Percentiles rank a stretch among this genome's conserved stretches.
Conservation (phyloP, 2,888 invertebrate genomes). For the Diadegma fenestrale region DNA sequence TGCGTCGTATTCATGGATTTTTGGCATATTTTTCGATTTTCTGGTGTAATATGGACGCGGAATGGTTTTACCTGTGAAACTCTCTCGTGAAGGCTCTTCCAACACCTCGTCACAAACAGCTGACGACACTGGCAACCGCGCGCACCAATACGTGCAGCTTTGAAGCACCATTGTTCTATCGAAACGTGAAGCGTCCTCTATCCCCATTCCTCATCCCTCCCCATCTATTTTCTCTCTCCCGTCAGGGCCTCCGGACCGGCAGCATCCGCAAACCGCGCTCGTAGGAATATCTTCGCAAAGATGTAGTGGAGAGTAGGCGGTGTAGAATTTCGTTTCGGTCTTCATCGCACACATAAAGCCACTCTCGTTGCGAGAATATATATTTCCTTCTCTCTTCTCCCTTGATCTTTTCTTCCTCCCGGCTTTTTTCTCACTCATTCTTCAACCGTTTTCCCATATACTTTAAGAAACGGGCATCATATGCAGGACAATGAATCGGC, state of each 20-base stretch:
- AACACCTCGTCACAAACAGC: conserved; percentile 41
- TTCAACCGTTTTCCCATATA: not conserved
- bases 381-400: conserved; percentile 24
- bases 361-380: conserved; percentile 38
- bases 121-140: conserved; percentile 47
- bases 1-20: not conserved
- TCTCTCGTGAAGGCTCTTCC: not conserved
- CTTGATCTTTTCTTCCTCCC: not conserved
- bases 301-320: conserved; percentile 29
- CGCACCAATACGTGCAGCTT: conserved; percentile 43
- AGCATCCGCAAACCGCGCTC: conserved; percentile 35
- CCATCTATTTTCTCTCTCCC: not conserved
- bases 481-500: conserved; percentile 50
- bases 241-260: conserved; percentile 10
- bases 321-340: conserved; percentile 61
- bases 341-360: conserved; percentile 45
- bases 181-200: conserved; percentile 29
- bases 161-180: conserved; percentile 60
- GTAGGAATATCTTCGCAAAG: conserved; percentile 30
- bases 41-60: not conserved
- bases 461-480: not conserved
- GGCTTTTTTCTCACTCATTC: not conserved
- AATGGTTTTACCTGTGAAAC: not conserved
- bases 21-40: not conserved
- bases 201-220: not conserved